Evolutionary conservation across 2,888 invertebrate species (phyloP), one percentile per base, ranked within the genome.

Genomic region (Lasius fuliginosus): DNA sequence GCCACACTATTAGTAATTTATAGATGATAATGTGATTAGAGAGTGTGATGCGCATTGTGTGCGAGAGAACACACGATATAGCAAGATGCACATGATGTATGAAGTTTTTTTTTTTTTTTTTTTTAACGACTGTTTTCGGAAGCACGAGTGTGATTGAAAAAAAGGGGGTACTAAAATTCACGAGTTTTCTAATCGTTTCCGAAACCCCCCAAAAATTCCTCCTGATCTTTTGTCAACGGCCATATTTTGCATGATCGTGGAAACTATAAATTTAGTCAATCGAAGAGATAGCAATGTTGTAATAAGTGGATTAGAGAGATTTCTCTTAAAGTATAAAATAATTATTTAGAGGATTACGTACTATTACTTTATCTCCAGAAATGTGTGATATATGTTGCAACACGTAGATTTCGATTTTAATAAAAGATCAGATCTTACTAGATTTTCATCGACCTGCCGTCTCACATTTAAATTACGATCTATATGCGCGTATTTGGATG

Each of bases 21-120:
- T 94, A 92, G 92, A 85, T 90, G 93, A 92, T 92, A 91, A 93
- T 94, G 94, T 94, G 93, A 94, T 94, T 93, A 92, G 90, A 85
- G 53, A 53, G 46, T 46, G 83, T 86, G 87, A 90, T 90, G 89
- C 87, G 87, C 87, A 85, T 85, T 86, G 82, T 86, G 90, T 69
- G 82, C 86, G 69, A 65, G 69, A 65, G 1, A 53, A 53, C 18
- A 85, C 75, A 83, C 69, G 86, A 88, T 81, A 67, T 88, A 90
- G 83, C 68, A 36, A 36, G 36, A 36, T 36, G 36, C 36, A 36
- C 36, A 36, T 36, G 36, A 36, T 36, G 36, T 36, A 36, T 36
- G 73, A 85, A 73, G 56, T 60, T 69, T 81, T 74, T 77, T 68
- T 75, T 83, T 75, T 83, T 79, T 68, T 75, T 83, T 67, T 67